phyloP scores from a whole-genome alignment of 37 sponge, comb jelly and placozoan genomes.

The Eunapius fragilis region DNA sequence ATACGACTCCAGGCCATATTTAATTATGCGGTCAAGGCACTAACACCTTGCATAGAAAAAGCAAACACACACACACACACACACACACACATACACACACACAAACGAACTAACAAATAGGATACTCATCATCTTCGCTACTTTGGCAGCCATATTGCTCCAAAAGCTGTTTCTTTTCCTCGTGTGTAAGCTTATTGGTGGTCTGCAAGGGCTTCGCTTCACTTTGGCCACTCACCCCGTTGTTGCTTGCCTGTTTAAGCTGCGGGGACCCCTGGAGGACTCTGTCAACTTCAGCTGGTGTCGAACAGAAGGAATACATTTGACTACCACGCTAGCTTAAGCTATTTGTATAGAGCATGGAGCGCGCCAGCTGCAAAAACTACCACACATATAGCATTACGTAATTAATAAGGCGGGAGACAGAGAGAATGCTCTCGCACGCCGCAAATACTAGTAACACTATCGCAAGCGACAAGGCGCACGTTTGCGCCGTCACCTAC shows the following conservation, averaged over 20 bases:
- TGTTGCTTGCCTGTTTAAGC: background rate
- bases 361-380: too few relatives aligned
- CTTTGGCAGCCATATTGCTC: constrained; percentile 52
- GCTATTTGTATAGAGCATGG: too few relatives aligned
- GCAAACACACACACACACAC: too few relatives aligned
- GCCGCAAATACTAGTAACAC: background rate
- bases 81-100: too few relatives aligned
- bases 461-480: background rate
- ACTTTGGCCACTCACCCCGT: background rate
- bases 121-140: constrained; percentile 33
- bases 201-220: background rate
- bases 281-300: background rate
- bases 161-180: constrained; percentile 43
- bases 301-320: too few relatives aligned
- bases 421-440: too few relatives aligned
- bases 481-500: background rate
- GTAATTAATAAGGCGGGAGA: too few relatives aligned
- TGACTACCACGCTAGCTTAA: too few relatives aligned
- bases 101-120: background rate
- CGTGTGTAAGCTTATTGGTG: background rate
- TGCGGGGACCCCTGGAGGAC: background rate
- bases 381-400: too few relatives aligned
- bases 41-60: too few relatives aligned
- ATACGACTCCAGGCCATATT: background rate
- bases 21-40: constrained; percentile 1